These are phyloP conservation scores for Apis florea DNA, from an alignment of 1,140 invertebrate species.

Conservation along the genomic window DNA sequence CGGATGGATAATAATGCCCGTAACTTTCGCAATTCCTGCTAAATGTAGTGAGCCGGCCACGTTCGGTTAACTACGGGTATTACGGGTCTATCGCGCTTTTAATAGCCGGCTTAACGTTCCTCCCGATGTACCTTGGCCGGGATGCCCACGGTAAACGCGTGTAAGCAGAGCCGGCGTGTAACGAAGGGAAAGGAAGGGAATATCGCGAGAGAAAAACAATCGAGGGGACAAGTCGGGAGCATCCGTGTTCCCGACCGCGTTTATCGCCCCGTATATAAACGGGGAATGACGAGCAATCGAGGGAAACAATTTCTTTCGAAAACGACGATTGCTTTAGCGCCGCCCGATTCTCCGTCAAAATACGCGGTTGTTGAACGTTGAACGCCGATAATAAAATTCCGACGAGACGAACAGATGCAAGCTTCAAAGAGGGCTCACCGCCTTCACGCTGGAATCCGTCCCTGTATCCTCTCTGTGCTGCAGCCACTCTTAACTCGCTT, in stretches of 20 bases:
- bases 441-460: slow-evolving; percentile 45
- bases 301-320: not conserved
- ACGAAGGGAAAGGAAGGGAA: not conserved
- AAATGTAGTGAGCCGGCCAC: slow-evolving; percentile 52
- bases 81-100: slow-evolving; percentile 66
- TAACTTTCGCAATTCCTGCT: slow-evolving; percentile 61
- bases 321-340: not conserved
- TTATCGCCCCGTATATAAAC: not conserved
- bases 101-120: slow-evolving; percentile 65
- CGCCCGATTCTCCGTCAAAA: too few relatives aligned
- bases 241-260: not conserved
- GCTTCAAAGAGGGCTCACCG: slow-evolving; percentile 49
- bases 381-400: slow-evolving; percentile 38
- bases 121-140: slow-evolving; percentile 32
- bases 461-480: slow-evolving; percentile 37
- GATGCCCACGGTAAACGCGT: slow-evolving; percentile 34
- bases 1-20: slow-evolving; percentile 64
- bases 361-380: not conserved
- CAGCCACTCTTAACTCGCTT: slow-evolving; percentile 26
- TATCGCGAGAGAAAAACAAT: slow-evolving; percentile 26
- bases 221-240: slow-evolving; percentile 7
- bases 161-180: too few relatives aligned
- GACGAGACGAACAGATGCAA: slow-evolving; percentile 37
- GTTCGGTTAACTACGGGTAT: slow-evolving; percentile 64
- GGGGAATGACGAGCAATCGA: not conserved